phyloP scores from a whole-genome alignment of 2,113 vertebrate genomes.

The Argyrosomus japonicus region DNA sequence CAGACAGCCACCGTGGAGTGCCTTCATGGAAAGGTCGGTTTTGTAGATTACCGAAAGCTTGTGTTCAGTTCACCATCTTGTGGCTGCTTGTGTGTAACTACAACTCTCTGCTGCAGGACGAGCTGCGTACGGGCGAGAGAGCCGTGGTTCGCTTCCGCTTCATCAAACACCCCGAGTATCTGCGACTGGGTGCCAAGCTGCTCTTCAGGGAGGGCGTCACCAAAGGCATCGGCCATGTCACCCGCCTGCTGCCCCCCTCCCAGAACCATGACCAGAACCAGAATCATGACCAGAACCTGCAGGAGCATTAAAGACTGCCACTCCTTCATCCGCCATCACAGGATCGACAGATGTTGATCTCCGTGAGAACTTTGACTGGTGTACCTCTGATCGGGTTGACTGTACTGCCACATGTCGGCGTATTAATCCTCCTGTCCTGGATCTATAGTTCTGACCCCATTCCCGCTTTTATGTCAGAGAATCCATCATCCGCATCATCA shows the following conservation, averaged over 20 bases:
- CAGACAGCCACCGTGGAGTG: slow-evolving; percentile 94
- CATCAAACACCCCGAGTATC: slow-evolving; percentile 96
- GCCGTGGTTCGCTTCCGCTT: slow-evolving; percentile 95
- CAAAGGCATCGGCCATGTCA: slow-evolving; percentile 96
- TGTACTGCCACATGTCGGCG: slow-evolving; percentile 13
- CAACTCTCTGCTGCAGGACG: slow-evolving; percentile 84
- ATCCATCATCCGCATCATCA: neutral
- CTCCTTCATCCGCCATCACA: neutral
- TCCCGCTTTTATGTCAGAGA: neutral
- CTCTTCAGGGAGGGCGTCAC: slow-evolving; percentile 97
- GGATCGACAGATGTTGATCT: neutral
- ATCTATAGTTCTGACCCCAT: slow-evolving; percentile 20
- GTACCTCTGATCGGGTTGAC: neutral
- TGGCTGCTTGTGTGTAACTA: neutral
- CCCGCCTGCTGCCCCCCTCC: slow-evolving; percentile 89
- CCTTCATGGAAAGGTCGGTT: slow-evolving; percentile 90
- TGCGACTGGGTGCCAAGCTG: slow-evolving; percentile 94
- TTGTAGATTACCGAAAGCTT: fast-evolving
- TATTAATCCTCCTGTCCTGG: slow-evolving; percentile 16
- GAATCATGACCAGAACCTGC: slow-evolving; percentile 65
- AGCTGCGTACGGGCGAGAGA: slow-evolving; percentile 94
- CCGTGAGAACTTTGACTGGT: neutral
- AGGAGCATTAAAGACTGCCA: slow-evolving; percentile 22
- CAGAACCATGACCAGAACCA: slow-evolving; percentile 75
- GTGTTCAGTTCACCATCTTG: neutral